Base-by-base conservation (phyloP, 2,113 vertebrate species). In the Heterotis niloticus region DNA sequence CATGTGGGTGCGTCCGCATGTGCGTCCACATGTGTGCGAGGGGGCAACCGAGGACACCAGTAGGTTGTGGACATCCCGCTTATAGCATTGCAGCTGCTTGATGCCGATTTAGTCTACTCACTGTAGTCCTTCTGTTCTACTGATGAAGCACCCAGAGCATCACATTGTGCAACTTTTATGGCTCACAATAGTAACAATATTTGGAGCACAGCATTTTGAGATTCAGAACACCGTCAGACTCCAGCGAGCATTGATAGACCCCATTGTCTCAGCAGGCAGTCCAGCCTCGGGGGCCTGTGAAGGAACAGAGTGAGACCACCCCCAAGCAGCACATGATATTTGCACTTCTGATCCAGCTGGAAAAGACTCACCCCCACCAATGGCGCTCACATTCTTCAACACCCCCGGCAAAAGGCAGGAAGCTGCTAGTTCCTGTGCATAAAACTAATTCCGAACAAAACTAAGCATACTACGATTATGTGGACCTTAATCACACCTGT, bases 331-430 rank as follows among this genome's bases (percentile, higher is more conserved):
- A 10, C 51, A 57, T 74, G 54, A 74, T 23, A 74, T 28, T 16
- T 44, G 34, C 34, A 44, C 34, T 44, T 62, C 60, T 14, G 20
- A 14, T n/a, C 70, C 51, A 23, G 70, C 9, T 24, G 51, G 52
- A 23, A 56, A 52, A 34, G 26, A 20, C 64, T 44, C 34, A 23
- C 79, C 62, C 68, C 84, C 80, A 52, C 80, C 83, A 85, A 85
- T 86, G 82, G 10, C 69, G 69, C 68, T 68, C 81, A 78, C 84
- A 86, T 83, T 85, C 83, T 80, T 83, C 72, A 79, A 88, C 84
- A 83, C 78, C 83, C 85, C 78, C 28, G 74, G 83, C 84, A 81
- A 84, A 87, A 83, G 88, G 89, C 88, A 87, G 84, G 81, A 91
- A 81, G 71, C 81, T 77, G 29, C 86, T 81, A 81, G 69, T 75